Conservation (phyloP, 2,888 invertebrate species). For the Hyalella azteca region DNA sequence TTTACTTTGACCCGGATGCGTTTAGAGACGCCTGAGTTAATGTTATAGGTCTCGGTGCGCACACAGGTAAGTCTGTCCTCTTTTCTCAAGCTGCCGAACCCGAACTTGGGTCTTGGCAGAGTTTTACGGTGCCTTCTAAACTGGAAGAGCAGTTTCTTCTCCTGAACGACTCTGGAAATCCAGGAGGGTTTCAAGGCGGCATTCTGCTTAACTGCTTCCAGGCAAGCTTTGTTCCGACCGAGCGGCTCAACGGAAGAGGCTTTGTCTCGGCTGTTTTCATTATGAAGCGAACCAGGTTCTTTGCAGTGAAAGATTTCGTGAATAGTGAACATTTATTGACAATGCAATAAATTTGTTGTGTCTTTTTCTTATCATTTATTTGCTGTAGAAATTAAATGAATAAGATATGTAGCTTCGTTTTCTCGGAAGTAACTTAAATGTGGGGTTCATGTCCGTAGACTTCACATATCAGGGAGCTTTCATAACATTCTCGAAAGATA, state of each 20-base stretch:
- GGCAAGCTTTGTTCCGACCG: background rate
- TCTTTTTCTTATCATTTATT: too few relatives aligned
- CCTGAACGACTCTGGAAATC: constrained; percentile 21
- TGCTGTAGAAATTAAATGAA: too few relatives aligned
- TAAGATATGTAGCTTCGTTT: too few relatives aligned
- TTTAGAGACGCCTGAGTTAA: constrained; percentile 1
- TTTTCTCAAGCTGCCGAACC: background rate
- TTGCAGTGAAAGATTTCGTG: too few relatives aligned
- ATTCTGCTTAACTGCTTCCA: background rate
- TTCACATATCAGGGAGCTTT: too few relatives aligned
- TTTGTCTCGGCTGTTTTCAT: too few relatives aligned
- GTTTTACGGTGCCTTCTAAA: constrained; percentile 25
- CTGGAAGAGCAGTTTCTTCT: constrained; percentile 9
- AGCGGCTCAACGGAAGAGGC: background rate
- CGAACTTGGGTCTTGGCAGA: background rate
- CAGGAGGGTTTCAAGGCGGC: background rate
- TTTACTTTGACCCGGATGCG: constrained; percentile 11
- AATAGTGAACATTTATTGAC: too few relatives aligned
- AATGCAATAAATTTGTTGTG: too few relatives aligned
- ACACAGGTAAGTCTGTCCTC: background rate
- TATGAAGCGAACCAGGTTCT: too few relatives aligned
- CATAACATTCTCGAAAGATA: too few relatives aligned
- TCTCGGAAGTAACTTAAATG: too few relatives aligned
- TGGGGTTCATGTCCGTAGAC: too few relatives aligned
- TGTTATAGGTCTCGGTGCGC: background rate